Conservation (phyloP, 2,888 invertebrate genomes). For the Zelleria hepariella region DNA sequence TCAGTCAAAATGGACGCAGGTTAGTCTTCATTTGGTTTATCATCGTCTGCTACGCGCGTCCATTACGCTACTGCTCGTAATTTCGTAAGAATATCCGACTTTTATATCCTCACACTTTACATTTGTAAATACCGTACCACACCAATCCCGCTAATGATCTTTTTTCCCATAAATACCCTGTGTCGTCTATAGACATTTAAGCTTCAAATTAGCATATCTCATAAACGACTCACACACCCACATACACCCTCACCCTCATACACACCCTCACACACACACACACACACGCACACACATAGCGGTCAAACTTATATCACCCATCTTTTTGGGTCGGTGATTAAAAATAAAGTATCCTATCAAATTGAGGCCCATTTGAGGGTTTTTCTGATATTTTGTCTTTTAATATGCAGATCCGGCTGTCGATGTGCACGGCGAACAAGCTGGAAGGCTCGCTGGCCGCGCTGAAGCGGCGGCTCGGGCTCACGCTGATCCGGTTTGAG, state of each 20-base stretch:
- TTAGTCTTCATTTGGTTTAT: constrained; percentile 15
- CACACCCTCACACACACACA: too few species aligned
- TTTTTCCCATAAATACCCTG: too few species aligned
- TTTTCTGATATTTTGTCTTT: too few species aligned
- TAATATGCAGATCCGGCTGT: constrained; percentile 87
- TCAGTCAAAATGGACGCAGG: constrained; percentile 17
- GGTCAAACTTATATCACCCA: too few species aligned
- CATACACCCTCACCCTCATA: too few species aligned
- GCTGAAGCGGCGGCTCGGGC: constrained; percentile 87
- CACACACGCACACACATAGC: too few species aligned
- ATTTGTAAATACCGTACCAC: neutral
- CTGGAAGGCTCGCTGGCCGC: constrained; percentile 78
- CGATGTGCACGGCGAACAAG: constrained; percentile 90
- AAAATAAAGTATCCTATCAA: too few species aligned
- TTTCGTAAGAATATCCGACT: neutral
- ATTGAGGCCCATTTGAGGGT: too few species aligned
- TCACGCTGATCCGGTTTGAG: constrained; percentile 95
- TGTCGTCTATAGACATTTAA: too few species aligned
- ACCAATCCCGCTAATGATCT: neutral
- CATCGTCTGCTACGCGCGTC: neutral
- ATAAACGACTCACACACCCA: too few species aligned
- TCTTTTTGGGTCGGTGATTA: too few species aligned
- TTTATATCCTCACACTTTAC: neutral
- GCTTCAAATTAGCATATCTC: too few species aligned
- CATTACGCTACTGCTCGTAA: neutral